These are phyloP conservation scores for Ceratina japonica DNA, from an alignment of 1,140 invertebrate genomes.

Conservation along the genomic window DNA sequence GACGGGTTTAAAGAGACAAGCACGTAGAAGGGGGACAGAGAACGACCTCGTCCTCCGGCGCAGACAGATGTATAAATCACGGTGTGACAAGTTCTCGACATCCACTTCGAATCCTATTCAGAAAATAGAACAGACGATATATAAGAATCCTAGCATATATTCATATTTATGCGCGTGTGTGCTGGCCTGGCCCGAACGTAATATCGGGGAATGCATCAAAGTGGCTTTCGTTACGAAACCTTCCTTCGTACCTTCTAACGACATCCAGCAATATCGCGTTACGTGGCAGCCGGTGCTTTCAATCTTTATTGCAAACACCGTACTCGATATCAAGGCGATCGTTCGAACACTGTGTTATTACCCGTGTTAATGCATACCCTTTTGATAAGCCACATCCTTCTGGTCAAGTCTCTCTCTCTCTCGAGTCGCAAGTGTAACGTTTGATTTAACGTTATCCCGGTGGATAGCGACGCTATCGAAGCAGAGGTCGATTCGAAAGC, in stretches of 20 bases:
- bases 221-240: conserved; percentile 28
- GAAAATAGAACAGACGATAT: conserved; percentile 71
- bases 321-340: not conserved
- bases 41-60: conserved; percentile 65
- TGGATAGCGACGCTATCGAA: not conserved
- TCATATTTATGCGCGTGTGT: conserved; percentile 37
- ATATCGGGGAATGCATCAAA: conserved; percentile 34
- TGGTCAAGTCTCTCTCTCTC: too few species aligned
- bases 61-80: conserved; percentile 75
- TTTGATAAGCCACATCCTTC: not conserved
- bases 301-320: not conserved
- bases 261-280: conserved; percentile 6
- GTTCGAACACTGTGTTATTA: not conserved
- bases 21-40: conserved; percentile 27
- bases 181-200: conserved; percentile 19
- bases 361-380: too few species aligned
- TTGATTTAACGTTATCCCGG: not conserved
- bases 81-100: conserved; percentile 70
- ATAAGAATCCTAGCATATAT: conserved; percentile 33
- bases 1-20: conserved; percentile 34
- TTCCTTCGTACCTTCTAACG: not conserved
- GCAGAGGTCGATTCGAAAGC: conserved; percentile 3
- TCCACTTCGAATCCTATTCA: conserved; percentile 73
- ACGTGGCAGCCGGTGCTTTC: not conserved
- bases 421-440: not conserved